Evolutionary conservation across 2,888 invertebrate genomes (phyloP).

Genomic region (Drosophila macrothrix): DNA sequence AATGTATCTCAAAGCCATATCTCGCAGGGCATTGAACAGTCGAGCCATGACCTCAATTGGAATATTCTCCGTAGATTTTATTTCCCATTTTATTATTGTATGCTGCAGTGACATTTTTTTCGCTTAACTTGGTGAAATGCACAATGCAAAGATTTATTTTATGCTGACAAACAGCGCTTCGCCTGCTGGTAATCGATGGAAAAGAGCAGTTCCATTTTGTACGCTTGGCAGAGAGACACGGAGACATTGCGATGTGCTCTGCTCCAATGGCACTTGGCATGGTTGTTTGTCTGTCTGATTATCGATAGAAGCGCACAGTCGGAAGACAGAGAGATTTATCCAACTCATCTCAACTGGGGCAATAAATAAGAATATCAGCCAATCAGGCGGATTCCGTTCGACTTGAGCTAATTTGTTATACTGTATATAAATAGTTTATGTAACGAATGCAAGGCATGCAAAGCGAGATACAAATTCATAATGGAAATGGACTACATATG

Average conservation of each 20-base stretch:
- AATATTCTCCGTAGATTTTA: conserved; percentile 28
- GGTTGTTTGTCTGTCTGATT: conserved; percentile 63
- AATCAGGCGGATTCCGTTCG: conserved; percentile 53
- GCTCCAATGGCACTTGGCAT: conserved; percentile 34
- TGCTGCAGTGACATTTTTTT: conserved; percentile 46
- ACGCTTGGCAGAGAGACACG: conserved; percentile 14
- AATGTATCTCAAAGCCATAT: neutral
- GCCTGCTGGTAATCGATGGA: conserved; percentile 72
- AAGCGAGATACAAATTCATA: conserved; percentile 44
- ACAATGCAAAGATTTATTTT: conserved; percentile 80
- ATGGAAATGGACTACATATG: conserved; percentile 27
- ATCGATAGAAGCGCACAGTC: conserved; percentile 25
- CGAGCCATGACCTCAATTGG: neutral
- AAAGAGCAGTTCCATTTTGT: conserved; percentile 54
- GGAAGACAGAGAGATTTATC: neutral
- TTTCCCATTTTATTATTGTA: conserved; percentile 50
- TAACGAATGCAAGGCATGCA: conserved; percentile 52
- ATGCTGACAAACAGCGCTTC: conserved; percentile 75
- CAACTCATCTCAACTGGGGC: conserved; percentile 13
- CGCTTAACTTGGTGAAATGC: conserved; percentile 60
- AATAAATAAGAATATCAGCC: conserved; percentile 63
- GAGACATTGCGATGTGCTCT: conserved; percentile 10
- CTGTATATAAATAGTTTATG: conserved; percentile 43
- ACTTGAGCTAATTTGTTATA: conserved; percentile 70
- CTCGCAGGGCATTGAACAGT: conserved; percentile 8